Base-by-base conservation (phyloP, 2,888 invertebrate species). In the Taphrorychus bicolor region DNA sequence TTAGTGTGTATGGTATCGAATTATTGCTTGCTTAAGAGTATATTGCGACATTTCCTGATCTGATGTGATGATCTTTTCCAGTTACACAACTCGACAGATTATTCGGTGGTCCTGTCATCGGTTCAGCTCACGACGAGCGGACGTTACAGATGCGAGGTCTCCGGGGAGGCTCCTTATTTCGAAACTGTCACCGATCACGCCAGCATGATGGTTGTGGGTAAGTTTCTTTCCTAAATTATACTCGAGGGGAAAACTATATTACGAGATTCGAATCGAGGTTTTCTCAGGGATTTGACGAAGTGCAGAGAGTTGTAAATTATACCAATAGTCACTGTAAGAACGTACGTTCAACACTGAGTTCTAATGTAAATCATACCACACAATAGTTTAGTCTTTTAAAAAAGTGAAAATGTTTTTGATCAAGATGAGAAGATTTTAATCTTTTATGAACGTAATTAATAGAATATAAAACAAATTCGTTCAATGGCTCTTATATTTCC, bases 161-260 rank as follows among this genome's bases (percentile, higher is more conserved):
- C 89, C 62, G 89, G 88, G 42, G 89, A 90, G 78, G 89, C 89
- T 52, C 90, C 90, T 52, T 87, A 86, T 71, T 90, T 90, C 79
- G 87, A 89, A 80, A 90, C 89, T 60, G 88, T 90, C 73, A 86
- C 86, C 51, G 88, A 88, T 76, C 87, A 87, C 76, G 87, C 87
- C 72, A 86, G 87, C 76, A 89, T 90, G 88, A 84, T 84, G 75
- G 89, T 90, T 76, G 89, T 89, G 67, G 89, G 89, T 90, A 83
- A 87, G 88, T 87, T 56, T 61, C 16, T 45, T 19, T 48, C 16
- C 14, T 54, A 48, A 48, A 48, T 48, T 48, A 48, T 18, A 16
- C 48, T 16, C 48, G 18, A 17, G 16, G 48, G 48, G 48, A 48
- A 48, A 48, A 48, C 48, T 16, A 48, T 48, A 48, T 48, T 16